Evolutionary conservation across 2,888 invertebrate genomes (phyloP).

Genomic region (Ophion slaviceki): DNA sequence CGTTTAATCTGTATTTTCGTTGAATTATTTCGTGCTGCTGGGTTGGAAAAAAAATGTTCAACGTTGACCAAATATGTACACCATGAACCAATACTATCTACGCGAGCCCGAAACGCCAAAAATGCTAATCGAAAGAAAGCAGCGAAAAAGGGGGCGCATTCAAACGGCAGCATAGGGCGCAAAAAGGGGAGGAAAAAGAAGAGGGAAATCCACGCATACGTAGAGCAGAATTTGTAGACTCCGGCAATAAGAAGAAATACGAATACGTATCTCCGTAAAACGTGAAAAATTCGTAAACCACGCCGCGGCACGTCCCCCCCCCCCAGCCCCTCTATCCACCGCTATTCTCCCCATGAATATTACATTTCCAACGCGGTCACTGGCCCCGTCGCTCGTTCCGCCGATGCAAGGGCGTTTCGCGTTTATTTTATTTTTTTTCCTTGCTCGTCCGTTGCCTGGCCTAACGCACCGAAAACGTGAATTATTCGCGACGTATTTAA

Average conservation of each 20-base stretch:
- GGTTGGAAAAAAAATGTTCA: constrained; percentile 15
- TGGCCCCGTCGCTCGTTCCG: neutral
- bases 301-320: constrained; percentile 19
- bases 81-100: constrained; percentile 12
- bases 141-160: constrained; percentile 36
- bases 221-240: constrained; percentile 32
- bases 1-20: constrained; percentile 36
- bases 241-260: constrained; percentile 44
- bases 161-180: constrained; percentile 18
- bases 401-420: constrained; percentile 8
- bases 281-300: constrained; percentile 63
- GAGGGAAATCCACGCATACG: neutral
- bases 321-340: constrained; percentile 16
- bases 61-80: constrained; percentile 39
- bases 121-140: constrained; percentile 63
- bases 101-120: constrained; percentile 29
- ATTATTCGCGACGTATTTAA: constrained; percentile 57
- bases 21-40: constrained; percentile 36
- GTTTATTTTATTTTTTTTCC: constrained; percentile 49
- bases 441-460: constrained; percentile 30
- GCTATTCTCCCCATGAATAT: constrained; percentile 59
- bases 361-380: constrained; percentile 62
- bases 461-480: constrained; percentile 38
- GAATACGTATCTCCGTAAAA: constrained; percentile 55
- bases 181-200: neutral